These are phyloP conservation scores for Palloptera scutellata DNA, from an alignment of 2,888 invertebrate species.

Conservation along the genomic window DNA sequence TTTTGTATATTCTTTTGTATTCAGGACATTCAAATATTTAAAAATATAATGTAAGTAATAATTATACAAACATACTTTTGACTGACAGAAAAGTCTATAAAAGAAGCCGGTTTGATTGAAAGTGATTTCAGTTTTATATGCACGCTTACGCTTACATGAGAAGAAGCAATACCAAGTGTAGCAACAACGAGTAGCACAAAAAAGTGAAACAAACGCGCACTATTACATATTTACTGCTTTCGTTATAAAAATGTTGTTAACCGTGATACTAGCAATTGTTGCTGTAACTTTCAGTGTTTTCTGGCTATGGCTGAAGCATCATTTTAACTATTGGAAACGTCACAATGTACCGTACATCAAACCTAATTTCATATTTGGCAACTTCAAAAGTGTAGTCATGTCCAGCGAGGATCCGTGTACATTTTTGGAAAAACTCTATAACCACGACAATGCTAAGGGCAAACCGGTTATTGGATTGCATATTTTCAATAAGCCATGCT, in stretches of 20 bases:
- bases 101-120: too few species aligned
- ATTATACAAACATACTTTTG: too few species aligned
- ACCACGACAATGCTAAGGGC: conserved; percentile 39
- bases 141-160: too few species aligned
- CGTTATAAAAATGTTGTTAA: conserved; percentile 25
- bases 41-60: too few species aligned
- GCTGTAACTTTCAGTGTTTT: conserved; percentile 37
- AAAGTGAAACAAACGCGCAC: too few species aligned
- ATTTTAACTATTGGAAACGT: conserved; percentile 51
- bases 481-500: conserved; percentile 60
- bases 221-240: background rate
- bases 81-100: too few species aligned
- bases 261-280: conserved; percentile 31
- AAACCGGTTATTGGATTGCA: conserved; percentile 55
- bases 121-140: too few species aligned
- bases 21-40: too few species aligned
- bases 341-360: conserved; percentile 54
- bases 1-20: too few species aligned
- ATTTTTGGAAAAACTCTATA: conserved; percentile 51
- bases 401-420: conserved; percentile 47
- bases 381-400: conserved; percentile 51
- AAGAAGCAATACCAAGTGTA: too few species aligned
- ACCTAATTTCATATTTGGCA: conserved; percentile 60
- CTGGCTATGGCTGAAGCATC: conserved; percentile 46
- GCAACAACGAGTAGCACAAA: too few species aligned